A percentile compares a stretch with the other conserved stretches of the same genome.
Evolutionary conservation across 53 echinoderm and acorn worm species (phyloP).

Genomic region (Echinometra lucunter): DNA sequence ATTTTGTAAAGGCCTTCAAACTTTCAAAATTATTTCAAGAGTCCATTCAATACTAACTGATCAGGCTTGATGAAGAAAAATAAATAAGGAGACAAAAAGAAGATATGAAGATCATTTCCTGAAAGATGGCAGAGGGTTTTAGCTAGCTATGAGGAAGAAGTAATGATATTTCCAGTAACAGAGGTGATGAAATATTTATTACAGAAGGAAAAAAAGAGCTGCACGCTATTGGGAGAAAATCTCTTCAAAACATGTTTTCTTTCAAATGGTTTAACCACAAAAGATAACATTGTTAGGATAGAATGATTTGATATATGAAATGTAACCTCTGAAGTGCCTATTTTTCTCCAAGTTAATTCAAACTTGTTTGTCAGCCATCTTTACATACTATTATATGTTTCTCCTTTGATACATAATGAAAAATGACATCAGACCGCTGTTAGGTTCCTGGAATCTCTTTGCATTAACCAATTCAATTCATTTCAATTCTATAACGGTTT

Average conservation of each 20-base stretch:
- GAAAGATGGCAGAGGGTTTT: not conserved
- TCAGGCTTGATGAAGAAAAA: not conserved
- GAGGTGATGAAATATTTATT: not conserved
- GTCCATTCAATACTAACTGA: too few species aligned
- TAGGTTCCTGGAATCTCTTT: not conserved
- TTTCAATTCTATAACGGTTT: too few species aligned
- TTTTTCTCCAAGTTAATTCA: not conserved
- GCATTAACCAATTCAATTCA: too few species aligned
- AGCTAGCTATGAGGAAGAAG: not conserved
- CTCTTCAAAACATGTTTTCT: conserved; percentile 1
- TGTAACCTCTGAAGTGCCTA: not conserved
- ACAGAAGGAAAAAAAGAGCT: not conserved
- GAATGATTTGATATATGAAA: not conserved
- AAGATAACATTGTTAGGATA: not conserved
- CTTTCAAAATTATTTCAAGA: too few species aligned
- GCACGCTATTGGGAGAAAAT: not conserved
- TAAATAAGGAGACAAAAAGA: not conserved
- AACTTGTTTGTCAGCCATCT: not conserved
- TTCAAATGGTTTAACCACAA: not conserved
- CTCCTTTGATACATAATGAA: not conserved
- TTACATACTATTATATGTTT: not conserved
- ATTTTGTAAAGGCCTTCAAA: too few species aligned
- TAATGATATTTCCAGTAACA: not conserved
- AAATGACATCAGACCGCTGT: not conserved
- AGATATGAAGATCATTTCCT: not conserved